Percentiles rank a stretch among this genome's conserved stretches.
Evolutionary conservation across 2,797 vertebrate species (phyloP).

Genomic region (Phataginus tetradactyla): DNA sequence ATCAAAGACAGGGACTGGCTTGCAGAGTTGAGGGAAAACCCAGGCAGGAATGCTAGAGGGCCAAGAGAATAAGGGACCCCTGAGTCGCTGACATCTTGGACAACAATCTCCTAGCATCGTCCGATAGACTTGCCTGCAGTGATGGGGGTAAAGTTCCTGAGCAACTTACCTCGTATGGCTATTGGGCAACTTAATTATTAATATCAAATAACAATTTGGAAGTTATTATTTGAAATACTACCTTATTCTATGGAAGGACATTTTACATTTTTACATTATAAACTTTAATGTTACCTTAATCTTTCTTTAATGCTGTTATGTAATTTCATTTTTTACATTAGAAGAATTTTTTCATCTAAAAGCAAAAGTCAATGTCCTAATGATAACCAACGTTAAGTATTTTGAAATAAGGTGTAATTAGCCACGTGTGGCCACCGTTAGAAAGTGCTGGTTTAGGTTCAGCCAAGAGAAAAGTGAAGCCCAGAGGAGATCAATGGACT

Average conservation of each 20-base stretch:
- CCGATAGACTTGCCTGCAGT: background rate
- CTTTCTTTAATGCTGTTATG: background rate
- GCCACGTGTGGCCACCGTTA: background rate
- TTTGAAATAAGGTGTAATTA: background rate
- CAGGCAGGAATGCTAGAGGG: background rate
- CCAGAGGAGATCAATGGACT: background rate
- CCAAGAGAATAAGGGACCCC: background rate
- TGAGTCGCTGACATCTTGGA: background rate
- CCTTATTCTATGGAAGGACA: background rate
- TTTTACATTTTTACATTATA: background rate
- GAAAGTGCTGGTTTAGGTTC: background rate
- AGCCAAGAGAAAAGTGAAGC: background rate
- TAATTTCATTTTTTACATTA: constrained; percentile 38
- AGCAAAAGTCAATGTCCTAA: constrained; percentile 10
- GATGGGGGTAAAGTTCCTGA: background rate
- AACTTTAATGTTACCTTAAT: background rate
- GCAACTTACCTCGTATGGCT: background rate
- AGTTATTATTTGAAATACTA: no score
- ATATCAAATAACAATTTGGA: background rate
- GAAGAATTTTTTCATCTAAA: background rate
- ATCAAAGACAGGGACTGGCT: background rate
- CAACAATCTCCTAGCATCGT: fast-evolving
- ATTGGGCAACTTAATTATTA: background rate
- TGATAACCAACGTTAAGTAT: background rate
- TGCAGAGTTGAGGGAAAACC: background rate